phyloP scores from a whole-genome alignment of 2,888 invertebrate species.

The Phymatocera aterrima region DNA sequence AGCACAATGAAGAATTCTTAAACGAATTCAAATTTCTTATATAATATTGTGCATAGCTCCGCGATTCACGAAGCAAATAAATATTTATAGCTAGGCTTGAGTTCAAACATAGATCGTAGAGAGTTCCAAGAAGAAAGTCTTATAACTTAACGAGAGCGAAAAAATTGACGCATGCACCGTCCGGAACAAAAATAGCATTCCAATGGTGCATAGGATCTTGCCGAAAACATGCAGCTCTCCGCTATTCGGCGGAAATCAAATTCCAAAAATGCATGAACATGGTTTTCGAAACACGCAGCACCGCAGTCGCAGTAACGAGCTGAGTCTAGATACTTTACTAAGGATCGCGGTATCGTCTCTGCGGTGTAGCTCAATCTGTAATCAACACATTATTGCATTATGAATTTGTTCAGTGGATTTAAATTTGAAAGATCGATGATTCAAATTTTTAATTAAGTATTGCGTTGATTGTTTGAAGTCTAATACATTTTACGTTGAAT shows the following conservation, averaged over 20 bases:
- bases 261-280: conserved; percentile 52
- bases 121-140: neutral
- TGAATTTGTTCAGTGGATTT: no score
- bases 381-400: conserved; percentile 36
- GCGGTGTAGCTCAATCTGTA: conserved; percentile 74
- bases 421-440: neutral
- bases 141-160: neutral
- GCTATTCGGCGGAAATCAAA: conserved; percentile 58
- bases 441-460: neutral
- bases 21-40: neutral
- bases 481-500: neutral
- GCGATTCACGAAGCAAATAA: neutral
- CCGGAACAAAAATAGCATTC: conserved; percentile 81
- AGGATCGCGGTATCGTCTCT: conserved; percentile 78
- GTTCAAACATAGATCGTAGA: neutral
- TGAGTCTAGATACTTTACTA: conserved; percentile 79
- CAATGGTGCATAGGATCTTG: conserved; percentile 74
- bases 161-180: conserved; percentile 69
- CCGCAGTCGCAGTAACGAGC: conserved; percentile 82
- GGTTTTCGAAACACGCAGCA: conserved; percentile 71
- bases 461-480: conserved; percentile 24
- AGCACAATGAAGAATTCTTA: neutral
- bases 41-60: neutral
- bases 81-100: no score
- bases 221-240: conserved; percentile 59